Conservation (phyloP, 2,797 vertebrate species). For the Prunella strophiata region DNA sequence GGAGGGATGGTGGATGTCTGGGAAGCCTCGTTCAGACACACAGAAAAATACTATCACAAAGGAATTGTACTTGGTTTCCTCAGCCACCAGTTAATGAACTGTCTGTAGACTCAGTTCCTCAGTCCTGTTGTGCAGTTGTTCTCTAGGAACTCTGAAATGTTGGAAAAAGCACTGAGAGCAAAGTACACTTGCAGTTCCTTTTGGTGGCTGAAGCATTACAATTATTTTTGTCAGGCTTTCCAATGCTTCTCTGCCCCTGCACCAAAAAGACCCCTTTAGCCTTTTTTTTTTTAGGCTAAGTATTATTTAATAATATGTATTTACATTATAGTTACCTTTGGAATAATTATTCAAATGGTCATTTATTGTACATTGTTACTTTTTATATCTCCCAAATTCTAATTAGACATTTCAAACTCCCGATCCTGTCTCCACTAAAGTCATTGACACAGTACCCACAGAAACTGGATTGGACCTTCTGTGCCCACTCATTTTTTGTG, state of each 20-base stretch:
- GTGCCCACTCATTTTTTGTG: background rate
- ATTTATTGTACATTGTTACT: background rate
- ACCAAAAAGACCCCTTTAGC: rapidly evolving
- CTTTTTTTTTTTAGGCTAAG: background rate
- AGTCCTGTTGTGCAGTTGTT: constrained; percentile 18
- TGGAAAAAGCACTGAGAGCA: background rate
- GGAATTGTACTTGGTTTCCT: background rate
- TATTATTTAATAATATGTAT: background rate
- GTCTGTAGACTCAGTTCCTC: constrained; percentile 12
- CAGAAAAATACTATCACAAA: background rate
- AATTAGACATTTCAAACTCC: background rate
- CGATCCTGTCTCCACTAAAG: background rate
- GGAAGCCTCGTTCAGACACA: background rate
- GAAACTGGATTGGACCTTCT: background rate
- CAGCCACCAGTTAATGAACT: constrained; percentile 38
- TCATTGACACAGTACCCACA: background rate
- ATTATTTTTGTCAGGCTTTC: background rate
- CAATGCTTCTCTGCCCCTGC: background rate
- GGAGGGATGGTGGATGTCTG: background rate
- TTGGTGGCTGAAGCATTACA: background rate
- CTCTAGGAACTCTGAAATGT: constrained; percentile 6
- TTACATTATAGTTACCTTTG: background rate
- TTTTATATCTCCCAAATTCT: background rate
- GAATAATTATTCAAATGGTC: background rate
- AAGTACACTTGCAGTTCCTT: background rate